These are phyloP conservation scores for Microplitis deprimator DNA, from an alignment of 2,888 invertebrate species.

Conservation along the genomic window DNA sequence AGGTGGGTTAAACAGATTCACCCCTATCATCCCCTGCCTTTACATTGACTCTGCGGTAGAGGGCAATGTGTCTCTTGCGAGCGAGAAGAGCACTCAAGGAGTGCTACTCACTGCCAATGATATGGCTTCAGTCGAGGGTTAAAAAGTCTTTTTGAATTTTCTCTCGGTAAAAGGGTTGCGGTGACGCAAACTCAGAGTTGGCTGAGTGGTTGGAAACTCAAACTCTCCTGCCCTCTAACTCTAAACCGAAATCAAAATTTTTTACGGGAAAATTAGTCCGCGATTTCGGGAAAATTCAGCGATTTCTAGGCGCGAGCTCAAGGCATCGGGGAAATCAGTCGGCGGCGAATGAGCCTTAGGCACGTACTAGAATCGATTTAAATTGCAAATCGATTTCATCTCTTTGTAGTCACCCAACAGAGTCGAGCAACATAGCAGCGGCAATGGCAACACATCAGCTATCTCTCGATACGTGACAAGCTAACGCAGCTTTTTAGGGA, in stretches of 20 bases:
- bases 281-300: slow-evolving; percentile 17
- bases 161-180: background rate
- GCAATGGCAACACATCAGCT: slow-evolving; percentile 50
- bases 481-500: slow-evolving; percentile 46
- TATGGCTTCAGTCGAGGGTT: slow-evolving; percentile 1
- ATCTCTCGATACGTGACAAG: slow-evolving; percentile 59
- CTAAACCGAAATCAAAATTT: no score
- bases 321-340: slow-evolving; percentile 56
- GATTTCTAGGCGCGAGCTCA: slow-evolving; percentile 48
- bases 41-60: background rate
- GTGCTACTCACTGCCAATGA: background rate
- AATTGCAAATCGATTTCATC: slow-evolving; percentile 69
- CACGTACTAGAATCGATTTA: slow-evolving; percentile 67
- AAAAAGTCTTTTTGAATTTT: slow-evolving; percentile 12
- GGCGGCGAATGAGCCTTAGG: slow-evolving; percentile 65
- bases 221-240: no score
- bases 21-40: slow-evolving; percentile 24
- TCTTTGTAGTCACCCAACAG: slow-evolving; percentile 68
- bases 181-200: no score
- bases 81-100: slow-evolving; percentile 25
- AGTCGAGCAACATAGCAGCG: background rate
- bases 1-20: slow-evolving; percentile 36
- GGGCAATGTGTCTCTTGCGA: slow-evolving; percentile 5
- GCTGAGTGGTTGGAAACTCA: no score
- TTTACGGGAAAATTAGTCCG: background rate